Evolutionary conservation across 2,113 vertebrate genomes (phyloP), one percentile per base, ranked within the genome.

Genomic region (Manacus vitellinus): DNA sequence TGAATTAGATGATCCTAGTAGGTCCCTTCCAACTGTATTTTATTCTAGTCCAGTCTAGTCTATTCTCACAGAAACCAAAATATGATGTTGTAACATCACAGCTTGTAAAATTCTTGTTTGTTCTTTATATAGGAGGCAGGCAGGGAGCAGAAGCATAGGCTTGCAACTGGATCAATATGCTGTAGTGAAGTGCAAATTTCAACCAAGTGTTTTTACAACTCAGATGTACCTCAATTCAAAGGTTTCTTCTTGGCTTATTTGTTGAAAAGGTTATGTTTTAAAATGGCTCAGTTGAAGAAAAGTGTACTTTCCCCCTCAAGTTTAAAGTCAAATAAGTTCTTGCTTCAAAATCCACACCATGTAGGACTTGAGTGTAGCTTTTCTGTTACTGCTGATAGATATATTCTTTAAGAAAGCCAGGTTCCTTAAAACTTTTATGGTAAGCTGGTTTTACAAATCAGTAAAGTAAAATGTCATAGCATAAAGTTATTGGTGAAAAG

Each of bases 401-500:
- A 55, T 0, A 67, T 65, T 68, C 56, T 75, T 85, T 79, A 85
- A 95, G 73, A 81, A 83, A 86, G 33, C 4, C 31, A 20, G 6
- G 25, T 63, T 81, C n/a, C 49, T 91, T 91, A 84, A 87, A 93
- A 81, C 52, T 85, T 89, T 85, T 21, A 62, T 31, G n/a, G 65
- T 68, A 68, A 88, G 18, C 11, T 76, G 39, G 46, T 44, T 95
- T 89, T 95, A 92, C 76, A 92, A 85, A 55, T 63, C 33, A 74
- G 83, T 55, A 23, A 61, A 94, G 58, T 41, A 88, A 94, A 94
- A 95, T 89, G 37, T 44, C 68, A 55, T 7, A 71, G 72, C 43
- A 43, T n/a, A 74, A 80, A 97, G 66, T 77, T 95, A 83, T 28
- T 73, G 72, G 63, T 77, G 90, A 92, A 89, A 86, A 94, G 88